Evolutionary conservation across 2,113 vertebrate genomes (phyloP).

Genomic region (Pedetes capensis): DNA sequence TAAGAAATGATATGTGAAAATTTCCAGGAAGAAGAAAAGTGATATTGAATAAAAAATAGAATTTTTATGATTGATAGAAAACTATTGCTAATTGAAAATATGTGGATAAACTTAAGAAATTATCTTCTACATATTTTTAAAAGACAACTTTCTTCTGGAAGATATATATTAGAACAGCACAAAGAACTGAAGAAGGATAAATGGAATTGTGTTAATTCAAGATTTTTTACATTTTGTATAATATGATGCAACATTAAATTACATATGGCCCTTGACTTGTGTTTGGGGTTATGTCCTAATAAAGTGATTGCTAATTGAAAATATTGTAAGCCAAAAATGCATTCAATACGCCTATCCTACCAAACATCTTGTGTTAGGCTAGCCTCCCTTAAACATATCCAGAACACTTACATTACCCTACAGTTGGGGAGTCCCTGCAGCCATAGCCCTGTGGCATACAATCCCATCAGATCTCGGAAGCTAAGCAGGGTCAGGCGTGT

Average conservation of each 20-base stretch:
- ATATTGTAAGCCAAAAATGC: not conserved
- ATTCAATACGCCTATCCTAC: not conserved
- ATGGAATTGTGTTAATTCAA: not conserved
- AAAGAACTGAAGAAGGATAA: not conserved
- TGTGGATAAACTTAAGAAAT: not conserved
- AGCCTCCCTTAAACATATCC: not conserved
- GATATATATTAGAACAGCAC: not conserved
- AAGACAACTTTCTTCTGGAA: not conserved
- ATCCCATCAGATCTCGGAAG: too few species aligned
- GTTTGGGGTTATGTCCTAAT: not conserved
- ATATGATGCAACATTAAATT: not conserved
- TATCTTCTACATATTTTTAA: not conserved
- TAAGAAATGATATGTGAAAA: not conserved
- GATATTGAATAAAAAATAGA: not conserved
- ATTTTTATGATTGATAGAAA: not conserved
- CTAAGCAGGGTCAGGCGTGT: too few species aligned
- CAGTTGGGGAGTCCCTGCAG: not conserved
- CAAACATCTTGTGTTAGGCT: not conserved
- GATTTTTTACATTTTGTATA: not conserved
- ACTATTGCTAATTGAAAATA: not conserved
- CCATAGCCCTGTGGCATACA: too few species aligned
- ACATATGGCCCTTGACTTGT: not conserved
- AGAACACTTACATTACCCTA: not conserved
- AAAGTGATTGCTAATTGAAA: not conserved
- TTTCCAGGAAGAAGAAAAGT: constrained; percentile 10